Evolutionary conservation across 2,797 vertebrate species (phyloP).

Genomic region (Clarias platycephalus): DNA sequence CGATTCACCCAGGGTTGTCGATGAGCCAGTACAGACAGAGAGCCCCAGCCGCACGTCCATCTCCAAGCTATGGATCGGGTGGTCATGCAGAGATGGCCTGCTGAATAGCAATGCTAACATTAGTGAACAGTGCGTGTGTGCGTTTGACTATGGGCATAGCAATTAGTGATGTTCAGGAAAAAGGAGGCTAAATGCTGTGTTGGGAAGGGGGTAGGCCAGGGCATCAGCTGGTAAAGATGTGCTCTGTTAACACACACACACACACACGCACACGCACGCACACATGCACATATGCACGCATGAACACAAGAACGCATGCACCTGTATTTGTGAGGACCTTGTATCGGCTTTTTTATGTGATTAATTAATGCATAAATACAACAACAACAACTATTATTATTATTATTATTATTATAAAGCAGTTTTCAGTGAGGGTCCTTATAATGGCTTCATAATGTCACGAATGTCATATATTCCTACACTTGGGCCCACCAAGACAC

Average conservation of each 20-base stretch:
- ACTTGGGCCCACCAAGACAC: neutral
- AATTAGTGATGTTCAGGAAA: conserved; percentile 82
- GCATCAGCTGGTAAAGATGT: conserved; percentile 73
- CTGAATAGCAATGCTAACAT: conserved; percentile 97
- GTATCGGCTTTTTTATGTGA: neutral
- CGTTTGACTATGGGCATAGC: conserved; percentile 90
- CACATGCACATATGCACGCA: conserved; percentile 19
- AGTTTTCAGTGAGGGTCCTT: neutral
- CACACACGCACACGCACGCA: conserved; percentile 52
- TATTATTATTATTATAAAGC: neutral
- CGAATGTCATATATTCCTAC: neutral
- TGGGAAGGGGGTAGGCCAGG: conserved; percentile 64
- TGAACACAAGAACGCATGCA: conserved; percentile 42
- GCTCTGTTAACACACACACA: conserved; percentile 48
- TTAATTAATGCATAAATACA: neutral
- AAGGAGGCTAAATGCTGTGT: conserved; percentile 65
- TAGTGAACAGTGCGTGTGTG: conserved; percentile 93
- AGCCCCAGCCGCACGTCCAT: conserved; percentile 54
- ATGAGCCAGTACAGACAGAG: conserved; percentile 42
- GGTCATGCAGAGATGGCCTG: conserved; percentile 81
- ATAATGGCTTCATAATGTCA: neutral
- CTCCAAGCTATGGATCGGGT: conserved; percentile 69
- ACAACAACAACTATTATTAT: neutral
- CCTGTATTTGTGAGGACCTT: neutral
- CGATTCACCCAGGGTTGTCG: conserved; percentile 34